Conservation (phyloP, 2,797 vertebrate genomes). For the Sparidentex hasta region DNA sequence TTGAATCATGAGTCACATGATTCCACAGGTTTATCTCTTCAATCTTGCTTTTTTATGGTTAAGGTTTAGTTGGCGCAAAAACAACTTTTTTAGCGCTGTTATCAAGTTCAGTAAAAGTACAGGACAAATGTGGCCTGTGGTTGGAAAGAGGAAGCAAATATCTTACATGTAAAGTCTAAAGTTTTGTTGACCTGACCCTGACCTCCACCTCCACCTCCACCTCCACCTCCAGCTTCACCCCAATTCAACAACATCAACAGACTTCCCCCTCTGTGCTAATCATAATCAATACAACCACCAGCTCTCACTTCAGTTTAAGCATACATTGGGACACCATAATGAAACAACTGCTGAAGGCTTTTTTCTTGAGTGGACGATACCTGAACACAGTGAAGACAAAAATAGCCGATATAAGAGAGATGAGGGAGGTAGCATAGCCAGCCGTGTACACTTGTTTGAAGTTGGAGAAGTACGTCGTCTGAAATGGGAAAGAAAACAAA, state of each 20-base stretch:
- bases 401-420: constrained; percentile 84
- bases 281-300: neutral
- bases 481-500: constrained; percentile 11
- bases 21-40: neutral
- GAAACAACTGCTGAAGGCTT: neutral
- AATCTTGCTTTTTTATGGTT: too few species aligned
- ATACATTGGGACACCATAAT: neutral
- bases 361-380: constrained; percentile 50
- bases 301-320: neutral
- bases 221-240: neutral
- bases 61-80: too few species aligned
- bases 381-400: constrained; percentile 86
- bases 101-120: too few species aligned
- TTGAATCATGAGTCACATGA: too few species aligned
- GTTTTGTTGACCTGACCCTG: neutral
- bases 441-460: constrained; percentile 87
- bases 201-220: neutral
- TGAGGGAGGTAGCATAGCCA: constrained; percentile 86
- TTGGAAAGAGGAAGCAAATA: neutral
- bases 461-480: constrained; percentile 89
- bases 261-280: neutral
- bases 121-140: neutral
- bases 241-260: neutral
- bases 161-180: neutral
- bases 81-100: too few species aligned